A percentile compares a stretch with the other conserved stretches of the same genome.
phyloP scores from a whole-genome alignment of 2,113 vertebrate species.

The Pyrgilauda ruficollis region DNA sequence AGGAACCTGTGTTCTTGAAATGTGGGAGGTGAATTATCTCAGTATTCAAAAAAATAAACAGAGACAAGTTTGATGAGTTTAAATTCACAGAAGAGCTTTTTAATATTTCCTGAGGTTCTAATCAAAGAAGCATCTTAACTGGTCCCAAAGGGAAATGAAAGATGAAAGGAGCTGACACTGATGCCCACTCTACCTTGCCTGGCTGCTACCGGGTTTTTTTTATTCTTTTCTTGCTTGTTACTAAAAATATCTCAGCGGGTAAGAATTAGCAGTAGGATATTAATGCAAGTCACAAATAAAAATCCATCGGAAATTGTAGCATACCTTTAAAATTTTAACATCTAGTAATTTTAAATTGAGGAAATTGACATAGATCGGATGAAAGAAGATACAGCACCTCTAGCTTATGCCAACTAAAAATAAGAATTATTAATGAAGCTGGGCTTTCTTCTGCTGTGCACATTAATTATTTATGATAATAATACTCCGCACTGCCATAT shows the following conservation, averaged over 20 bases:
- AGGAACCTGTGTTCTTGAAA: constrained; percentile 34
- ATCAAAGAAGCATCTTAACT: constrained; percentile 77
- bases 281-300: constrained; percentile 69
- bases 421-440: constrained; percentile 88
- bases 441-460: constrained; percentile 82
- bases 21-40: constrained; percentile 44
- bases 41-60: constrained; percentile 64
- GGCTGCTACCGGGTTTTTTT: not conserved
- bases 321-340: constrained; percentile 73
- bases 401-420: constrained; percentile 82
- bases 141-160: constrained; percentile 71
- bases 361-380: constrained; percentile 78
- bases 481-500: constrained; percentile 80
- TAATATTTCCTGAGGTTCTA: constrained; percentile 76
- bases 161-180: constrained; percentile 72
- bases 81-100: constrained; percentile 71
- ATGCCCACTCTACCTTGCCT: constrained; percentile 67
- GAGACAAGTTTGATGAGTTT: constrained; percentile 72
- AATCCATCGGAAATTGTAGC: constrained; percentile 22
- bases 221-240: constrained; percentile 1
- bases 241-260: constrained; percentile 70
- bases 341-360: constrained; percentile 75
- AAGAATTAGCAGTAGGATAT: constrained; percentile 61
- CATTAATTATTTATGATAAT: constrained; percentile 88
- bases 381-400: constrained; percentile 80